Evolutionary conservation across 2,113 vertebrate genomes (phyloP).

Genomic region (Pheucticus melanocephalus): DNA sequence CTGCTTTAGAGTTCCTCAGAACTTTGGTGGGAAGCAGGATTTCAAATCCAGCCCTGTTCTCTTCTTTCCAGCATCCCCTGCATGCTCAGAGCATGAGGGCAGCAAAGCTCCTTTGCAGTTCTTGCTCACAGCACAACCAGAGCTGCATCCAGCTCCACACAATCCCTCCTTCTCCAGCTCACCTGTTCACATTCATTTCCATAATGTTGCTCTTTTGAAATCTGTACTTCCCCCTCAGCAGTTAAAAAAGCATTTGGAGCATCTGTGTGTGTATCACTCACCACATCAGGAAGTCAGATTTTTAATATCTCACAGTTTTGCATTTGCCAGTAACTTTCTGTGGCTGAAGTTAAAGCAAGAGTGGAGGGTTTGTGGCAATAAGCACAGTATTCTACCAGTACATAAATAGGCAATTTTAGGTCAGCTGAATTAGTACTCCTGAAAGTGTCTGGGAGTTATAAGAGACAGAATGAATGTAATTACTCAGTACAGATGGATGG

Average conservation of each 20-base stretch:
- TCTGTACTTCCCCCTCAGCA: not conserved
- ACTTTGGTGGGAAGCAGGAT: not conserved
- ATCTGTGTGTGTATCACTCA: not conserved
- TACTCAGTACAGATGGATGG: not conserved
- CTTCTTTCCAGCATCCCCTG: rapidly evolving
- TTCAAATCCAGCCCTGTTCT: not conserved
- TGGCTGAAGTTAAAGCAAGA: not conserved
- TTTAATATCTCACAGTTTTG: not conserved
- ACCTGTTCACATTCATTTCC: not conserved
- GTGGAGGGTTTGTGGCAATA: not conserved
- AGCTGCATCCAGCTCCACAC: not conserved
- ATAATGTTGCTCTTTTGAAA: rapidly evolving
- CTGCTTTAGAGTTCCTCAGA: not conserved
- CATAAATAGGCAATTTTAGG: not conserved
- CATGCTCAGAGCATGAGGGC: rapidly evolving
- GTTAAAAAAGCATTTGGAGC: not conserved
- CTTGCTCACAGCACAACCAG: not conserved
- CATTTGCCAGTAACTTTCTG: not conserved
- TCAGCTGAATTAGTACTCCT: not conserved
- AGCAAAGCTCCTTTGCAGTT: not conserved
- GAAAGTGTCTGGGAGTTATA: not conserved
- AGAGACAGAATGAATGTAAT: not conserved
- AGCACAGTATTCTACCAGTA: not conserved
- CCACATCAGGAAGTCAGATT: not conserved
- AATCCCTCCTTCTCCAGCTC: not conserved